These are phyloP conservation scores for Oithona nana DNA, from an alignment of 2,888 invertebrate genomes.

Conservation along the genomic window DNA sequence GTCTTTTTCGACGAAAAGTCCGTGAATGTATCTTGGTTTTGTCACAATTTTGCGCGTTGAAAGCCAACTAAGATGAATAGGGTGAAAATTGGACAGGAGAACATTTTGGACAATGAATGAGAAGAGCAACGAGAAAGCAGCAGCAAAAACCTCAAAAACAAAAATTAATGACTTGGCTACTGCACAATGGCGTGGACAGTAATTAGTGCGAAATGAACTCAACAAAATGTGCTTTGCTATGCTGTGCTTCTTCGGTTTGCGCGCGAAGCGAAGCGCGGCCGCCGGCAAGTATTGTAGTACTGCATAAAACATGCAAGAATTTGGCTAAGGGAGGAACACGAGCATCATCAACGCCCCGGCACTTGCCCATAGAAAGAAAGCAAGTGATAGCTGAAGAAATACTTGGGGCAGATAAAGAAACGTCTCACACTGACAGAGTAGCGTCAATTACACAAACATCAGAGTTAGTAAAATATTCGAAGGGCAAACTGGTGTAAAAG, in stretches of 20 bases:
- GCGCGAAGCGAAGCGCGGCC: too few relatives aligned
- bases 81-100: too few relatives aligned
- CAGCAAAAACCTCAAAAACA: neutral
- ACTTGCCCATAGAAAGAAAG: neutral
- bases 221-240: neutral
- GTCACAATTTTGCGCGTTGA: neutral
- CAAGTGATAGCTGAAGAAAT: neutral
- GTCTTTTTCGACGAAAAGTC: too few relatives aligned
- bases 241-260: neutral
- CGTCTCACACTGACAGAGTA: too few relatives aligned
- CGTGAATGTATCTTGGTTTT: neutral
- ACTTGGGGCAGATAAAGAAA: too few relatives aligned
- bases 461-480: too few relatives aligned
- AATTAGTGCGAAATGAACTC: neutral
- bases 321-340: neutral
- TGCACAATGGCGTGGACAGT: neutral
- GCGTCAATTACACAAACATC: too few relatives aligned
- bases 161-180: neutral
- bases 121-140: neutral
- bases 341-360: neutral
- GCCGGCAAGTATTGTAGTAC: too few relatives aligned
- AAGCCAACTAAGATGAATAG: neutral
- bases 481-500: too few relatives aligned
- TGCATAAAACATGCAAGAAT: neutral
- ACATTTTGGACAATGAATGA: neutral